Conservation (phyloP, 2,113 vertebrate species). For the Zapornia atra region DNA sequence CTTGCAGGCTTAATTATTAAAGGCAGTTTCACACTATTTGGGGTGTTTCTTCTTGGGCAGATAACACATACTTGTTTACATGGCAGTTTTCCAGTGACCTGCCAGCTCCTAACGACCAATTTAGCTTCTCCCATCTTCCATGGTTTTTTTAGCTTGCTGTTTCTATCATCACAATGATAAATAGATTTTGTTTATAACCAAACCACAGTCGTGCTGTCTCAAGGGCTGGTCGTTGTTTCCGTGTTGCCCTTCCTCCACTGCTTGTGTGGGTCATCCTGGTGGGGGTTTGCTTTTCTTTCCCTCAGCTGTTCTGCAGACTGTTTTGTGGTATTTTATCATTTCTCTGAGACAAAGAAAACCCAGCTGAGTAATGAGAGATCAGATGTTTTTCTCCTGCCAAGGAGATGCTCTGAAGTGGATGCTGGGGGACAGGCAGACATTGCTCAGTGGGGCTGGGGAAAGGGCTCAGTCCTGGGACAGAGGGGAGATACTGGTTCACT, state of each 20-base stretch:
- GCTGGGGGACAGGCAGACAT: neutral
- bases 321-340: neutral
- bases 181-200: neutral
- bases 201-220: neutral
- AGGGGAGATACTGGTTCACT: accelerated
- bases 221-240: neutral
- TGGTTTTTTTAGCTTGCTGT: neutral
- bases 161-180: neutral
- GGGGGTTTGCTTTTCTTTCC: neutral
- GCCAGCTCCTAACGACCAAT: neutral
- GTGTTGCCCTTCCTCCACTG: accelerated
- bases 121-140: neutral
- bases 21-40: neutral
- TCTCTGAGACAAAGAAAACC: neutral
- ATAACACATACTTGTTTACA: neutral
- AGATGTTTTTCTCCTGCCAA: neutral
- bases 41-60: neutral
- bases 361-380: neutral
- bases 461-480: neutral
- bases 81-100: neutral
- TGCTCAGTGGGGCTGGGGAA: neutral
- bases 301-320: neutral
- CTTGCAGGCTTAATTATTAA: constrained; percentile 15
- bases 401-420: neutral
- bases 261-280: neutral